Evolutionary conservation across 2,113 vertebrate genomes (phyloP).

Genomic region (Caretta caretta): DNA sequence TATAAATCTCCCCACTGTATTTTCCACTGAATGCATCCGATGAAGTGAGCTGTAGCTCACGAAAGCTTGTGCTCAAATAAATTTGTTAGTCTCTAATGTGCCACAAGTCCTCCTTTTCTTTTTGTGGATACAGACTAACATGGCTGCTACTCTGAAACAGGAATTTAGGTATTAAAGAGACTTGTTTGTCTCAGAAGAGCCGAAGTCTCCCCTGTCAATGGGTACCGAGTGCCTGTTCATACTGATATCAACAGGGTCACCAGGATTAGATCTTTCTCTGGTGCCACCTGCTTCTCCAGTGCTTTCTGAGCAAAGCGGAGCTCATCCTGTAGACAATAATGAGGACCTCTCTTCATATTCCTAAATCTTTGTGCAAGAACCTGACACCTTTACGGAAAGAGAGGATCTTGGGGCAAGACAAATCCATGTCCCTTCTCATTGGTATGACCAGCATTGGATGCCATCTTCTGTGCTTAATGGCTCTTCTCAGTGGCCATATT

Average conservation of each 20-base stretch:
- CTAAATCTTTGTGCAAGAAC: not conserved
- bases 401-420: not conserved
- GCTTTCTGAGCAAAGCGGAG: not conserved
- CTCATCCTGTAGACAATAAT: not conserved
- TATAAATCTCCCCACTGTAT: too few species aligned
- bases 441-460: not conserved
- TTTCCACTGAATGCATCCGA: too few species aligned
- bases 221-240: not conserved
- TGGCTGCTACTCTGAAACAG: not conserved
- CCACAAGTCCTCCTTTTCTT: too few species aligned
- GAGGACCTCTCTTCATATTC: not conserved
- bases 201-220: not conserved
- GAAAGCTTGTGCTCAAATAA: too few species aligned
- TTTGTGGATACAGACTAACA: too few species aligned
- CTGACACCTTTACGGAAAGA: not conserved
- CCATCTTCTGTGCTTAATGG: not conserved
- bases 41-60: too few species aligned
- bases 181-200: not conserved
- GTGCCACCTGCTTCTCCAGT: not conserved
- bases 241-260: not conserved
- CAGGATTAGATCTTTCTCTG: not conserved
- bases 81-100: too few species aligned
- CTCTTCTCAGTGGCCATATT: not conserved
- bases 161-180: not conserved
- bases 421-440: not conserved